Conservation (phyloP, 1,140 invertebrate species). For the Drosophila repletoides region DNA sequence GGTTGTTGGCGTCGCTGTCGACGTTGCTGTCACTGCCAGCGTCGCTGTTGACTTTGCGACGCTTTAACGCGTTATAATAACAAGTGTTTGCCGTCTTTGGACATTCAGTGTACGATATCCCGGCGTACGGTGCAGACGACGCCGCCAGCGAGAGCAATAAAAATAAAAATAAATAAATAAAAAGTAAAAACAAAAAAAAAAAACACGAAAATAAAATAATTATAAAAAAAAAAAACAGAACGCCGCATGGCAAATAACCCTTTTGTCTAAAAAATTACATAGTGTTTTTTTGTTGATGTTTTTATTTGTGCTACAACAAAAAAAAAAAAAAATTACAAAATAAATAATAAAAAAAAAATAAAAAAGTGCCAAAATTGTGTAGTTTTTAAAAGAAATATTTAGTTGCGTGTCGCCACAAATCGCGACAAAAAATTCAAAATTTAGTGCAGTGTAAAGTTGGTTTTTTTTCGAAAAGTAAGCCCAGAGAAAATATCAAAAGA, state of each 20-base stretch:
- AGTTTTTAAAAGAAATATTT: neutral
- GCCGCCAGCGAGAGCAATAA: constrained; percentile 12
- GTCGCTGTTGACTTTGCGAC: constrained; percentile 46
- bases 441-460: constrained; percentile 9
- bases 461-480: constrained; percentile 2
- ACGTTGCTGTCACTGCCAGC: constrained; percentile 8
- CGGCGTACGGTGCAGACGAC: constrained; percentile 76
- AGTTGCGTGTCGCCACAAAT: neutral
- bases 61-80: constrained; percentile 82
- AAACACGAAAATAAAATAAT: neutral
- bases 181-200: constrained; percentile 2
- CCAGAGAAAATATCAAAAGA: neutral
- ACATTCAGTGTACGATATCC: constrained; percentile 80
- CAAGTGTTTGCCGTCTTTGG: constrained; percentile 79
- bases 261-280: neutral
- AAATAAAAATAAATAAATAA: neutral
- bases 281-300: constrained; percentile 58
- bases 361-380: constrained; percentile 19
- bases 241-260: neutral
- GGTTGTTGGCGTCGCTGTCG: constrained; percentile 1
- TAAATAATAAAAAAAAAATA: constrained; percentile 22
- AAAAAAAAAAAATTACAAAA: constrained; percentile 17
- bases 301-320: constrained; percentile 42
- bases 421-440: constrained; percentile 4
- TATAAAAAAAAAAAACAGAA: neutral